Conservation (phyloP, 2,888 invertebrate species). For the Zele albiditarsus region DNA sequence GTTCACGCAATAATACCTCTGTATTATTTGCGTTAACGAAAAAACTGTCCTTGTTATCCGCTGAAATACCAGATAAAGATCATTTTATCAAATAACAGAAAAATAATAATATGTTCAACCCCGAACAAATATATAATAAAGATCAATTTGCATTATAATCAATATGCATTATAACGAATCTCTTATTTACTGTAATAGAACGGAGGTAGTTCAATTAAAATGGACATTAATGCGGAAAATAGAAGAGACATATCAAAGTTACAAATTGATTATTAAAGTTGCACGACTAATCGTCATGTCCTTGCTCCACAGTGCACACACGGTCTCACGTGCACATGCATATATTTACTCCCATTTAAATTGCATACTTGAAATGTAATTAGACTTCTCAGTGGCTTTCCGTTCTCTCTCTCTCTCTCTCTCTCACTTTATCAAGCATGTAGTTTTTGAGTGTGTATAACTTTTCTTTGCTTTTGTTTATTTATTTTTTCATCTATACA, state of each 20-base stretch:
- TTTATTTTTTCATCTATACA: neutral
- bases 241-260: constrained; percentile 22
- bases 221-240: constrained; percentile 10
- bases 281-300: constrained; percentile 26
- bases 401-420: neutral
- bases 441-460: neutral
- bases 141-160: no score
- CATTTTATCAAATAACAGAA: neutral
- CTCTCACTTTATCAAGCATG: neutral
- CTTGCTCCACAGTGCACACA: neutral
- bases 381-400: neutral
- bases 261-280: constrained; percentile 37
- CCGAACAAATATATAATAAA: no score
- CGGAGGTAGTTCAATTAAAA: neutral
- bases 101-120: neutral
- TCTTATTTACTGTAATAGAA: neutral
- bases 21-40: neutral
- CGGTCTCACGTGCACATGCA: neutral
- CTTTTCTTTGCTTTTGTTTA: neutral
- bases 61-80: neutral
- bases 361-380: constrained; percentile 18
- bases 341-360: neutral
- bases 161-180: neutral
- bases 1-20: neutral
- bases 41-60: neutral